Evolutionary conservation across 2,113 vertebrate species (phyloP), one percentile per base, ranked within the genome.

Genomic region (Paradoxurus hermaphroditus): DNA sequence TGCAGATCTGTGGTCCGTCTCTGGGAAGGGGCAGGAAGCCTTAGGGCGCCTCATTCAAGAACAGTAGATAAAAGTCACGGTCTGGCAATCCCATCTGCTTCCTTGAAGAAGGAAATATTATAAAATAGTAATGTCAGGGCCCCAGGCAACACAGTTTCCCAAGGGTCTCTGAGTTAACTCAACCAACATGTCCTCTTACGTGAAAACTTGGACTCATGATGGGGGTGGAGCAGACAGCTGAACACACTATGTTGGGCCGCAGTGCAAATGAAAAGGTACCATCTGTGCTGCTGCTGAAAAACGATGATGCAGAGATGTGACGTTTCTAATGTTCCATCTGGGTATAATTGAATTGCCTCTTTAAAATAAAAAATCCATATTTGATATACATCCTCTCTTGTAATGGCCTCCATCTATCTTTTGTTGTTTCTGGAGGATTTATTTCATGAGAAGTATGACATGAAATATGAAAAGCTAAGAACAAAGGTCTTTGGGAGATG

Each of bases 251-350:
- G n/a, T 79, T 94, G 84, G 63, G 73, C 31, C 3, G 21, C 3
- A 4, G 7, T 29, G 7, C 63, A 46, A 15, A 84, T 70, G 68
- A 87, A 93, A 68, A 96, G 92, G 53, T 81, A 77, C 97, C 97
- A 98, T 96, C 96, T 98, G 97, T 85, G 79, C 70, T 19, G 31
- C 51, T 72, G 95, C 78, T 90, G 63, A 73, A 94, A 97, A 89
- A 56, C 49, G 62, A 91, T 91, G 87, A 92, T 90, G 83, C 86
- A 90, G 72, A 94, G 65, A 92, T 96, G 79, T 14, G 90, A 82
- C 78, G 93, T 96, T 92, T 95, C 82, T 88, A 97, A 96, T 90
- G 84, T 84, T 96, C 84, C 97, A 97, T 96, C 94, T 97, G 95
- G 67, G 53, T 96, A n/a, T 68, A 96, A 75, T 56, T 94, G 70